Base-by-base conservation (phyloP, 2,113 vertebrate species). In the Podocnemis expansa region DNA sequence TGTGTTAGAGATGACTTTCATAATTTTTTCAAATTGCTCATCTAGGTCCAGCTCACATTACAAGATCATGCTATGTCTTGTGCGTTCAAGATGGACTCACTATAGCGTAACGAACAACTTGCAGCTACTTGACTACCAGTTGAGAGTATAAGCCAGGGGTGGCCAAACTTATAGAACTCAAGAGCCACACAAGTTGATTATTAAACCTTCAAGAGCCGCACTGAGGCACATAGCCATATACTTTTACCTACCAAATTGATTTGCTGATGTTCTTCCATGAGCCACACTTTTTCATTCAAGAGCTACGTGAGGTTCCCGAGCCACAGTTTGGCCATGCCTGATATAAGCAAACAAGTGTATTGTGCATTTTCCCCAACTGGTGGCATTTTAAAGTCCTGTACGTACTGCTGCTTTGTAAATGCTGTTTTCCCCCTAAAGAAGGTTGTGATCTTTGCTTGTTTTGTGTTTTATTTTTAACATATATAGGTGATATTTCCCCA, bases 311-410 rank as follows among this genome's bases (percentile, higher is more conserved):
- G n/a, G n/a, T n/a, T n/a, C n/a, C n/a, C n/a, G n/a, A n/a, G n/a
- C n/a, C n/a, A n/a, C n/a, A n/a, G n/a, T n/a, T n/a, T n/a, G n/a
- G n/a, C n/a, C n/a, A n/a, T n/a, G n/a, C n/a, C n/a, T n/a, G n/a
- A n/a, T n/a, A n/a, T n/a, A n/a, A n/a, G n/a, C n/a, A 47, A 80
- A 91, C 80, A 81, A 87, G 70, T 27, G 78, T 70, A 34, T 52
- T 91, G 91, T 89, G n/a, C 16, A 43, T 94, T 95, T 94, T 80
- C 80, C 93, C 76, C 84, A 52, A 1, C 80, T 67, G 88, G 51
- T 91, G 51, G 73, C 82, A 52, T 31, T 43, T 41, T 76, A 52
- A 88, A 43, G 60, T 43, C 31, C 43, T 88, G 38, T 49, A 34
- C 51, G 49, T 80, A 80, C 34, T 43, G 27, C 17, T 80, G 58